These are phyloP conservation scores for Thecocarcelia acutangulata DNA, from an alignment of 2,888 invertebrate genomes.

Conservation along the genomic window DNA sequence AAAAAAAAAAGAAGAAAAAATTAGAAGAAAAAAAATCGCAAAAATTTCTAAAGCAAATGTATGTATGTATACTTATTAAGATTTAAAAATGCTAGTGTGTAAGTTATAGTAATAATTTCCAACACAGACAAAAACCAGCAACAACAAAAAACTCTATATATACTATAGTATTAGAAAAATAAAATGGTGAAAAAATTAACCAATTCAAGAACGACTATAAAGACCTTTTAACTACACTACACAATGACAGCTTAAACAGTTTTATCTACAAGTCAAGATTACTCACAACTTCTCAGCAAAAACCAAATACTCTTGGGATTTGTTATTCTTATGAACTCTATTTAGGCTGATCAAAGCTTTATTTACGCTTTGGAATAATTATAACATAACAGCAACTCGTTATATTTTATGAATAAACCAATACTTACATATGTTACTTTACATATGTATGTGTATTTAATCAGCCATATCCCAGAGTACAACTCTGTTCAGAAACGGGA, in stretches of 20 bases:
- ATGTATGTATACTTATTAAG: slow-evolving; percentile 35
- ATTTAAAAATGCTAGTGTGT: slow-evolving; percentile 25
- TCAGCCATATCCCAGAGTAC: too few relatives aligned
- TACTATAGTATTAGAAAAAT: slow-evolving; percentile 35
- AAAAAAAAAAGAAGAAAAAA: slow-evolving; percentile 6
- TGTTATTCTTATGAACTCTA: too few relatives aligned
- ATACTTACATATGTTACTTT: too few relatives aligned
- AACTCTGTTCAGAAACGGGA: too few relatives aligned
- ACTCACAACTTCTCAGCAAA: too few relatives aligned
- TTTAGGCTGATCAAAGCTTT: too few relatives aligned
- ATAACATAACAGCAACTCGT: too few relatives aligned
- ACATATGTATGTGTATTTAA: too few relatives aligned
- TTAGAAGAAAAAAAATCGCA: slow-evolving; percentile 1
- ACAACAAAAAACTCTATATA: slow-evolving; percentile 3
- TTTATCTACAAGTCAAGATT: not conserved
- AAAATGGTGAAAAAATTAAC: slow-evolving; percentile 38
- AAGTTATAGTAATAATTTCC: slow-evolving; percentile 37
- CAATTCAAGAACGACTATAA: not conserved
- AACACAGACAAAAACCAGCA: not conserved
- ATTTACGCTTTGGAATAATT: too few relatives aligned
- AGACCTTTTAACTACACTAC: not conserved
- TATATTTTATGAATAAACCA: too few relatives aligned
- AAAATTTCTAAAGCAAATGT: slow-evolving; percentile 52
- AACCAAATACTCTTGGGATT: too few relatives aligned
- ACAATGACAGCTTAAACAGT: not conserved